Evolutionary conservation across 1,140 invertebrate genomes (phyloP).

Genomic region (Psix sp.): DNA sequence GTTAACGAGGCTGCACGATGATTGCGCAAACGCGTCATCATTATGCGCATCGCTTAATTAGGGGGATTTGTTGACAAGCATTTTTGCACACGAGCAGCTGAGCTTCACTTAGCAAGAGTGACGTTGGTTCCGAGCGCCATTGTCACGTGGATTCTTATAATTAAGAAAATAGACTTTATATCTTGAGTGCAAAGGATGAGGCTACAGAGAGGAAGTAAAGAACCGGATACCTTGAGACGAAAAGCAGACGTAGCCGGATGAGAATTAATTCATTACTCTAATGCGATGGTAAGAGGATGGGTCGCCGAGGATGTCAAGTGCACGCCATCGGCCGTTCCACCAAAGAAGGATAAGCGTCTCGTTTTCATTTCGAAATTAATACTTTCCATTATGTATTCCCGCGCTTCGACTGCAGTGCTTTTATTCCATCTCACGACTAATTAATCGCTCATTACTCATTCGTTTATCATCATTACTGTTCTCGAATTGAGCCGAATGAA

Average conservation of each 20-base stretch:
- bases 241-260: constrained; percentile 62
- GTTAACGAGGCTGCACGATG: no score
- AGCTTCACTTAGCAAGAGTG: constrained; percentile 44
- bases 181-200: constrained; percentile 58
- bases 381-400: constrained; percentile 69
- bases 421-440: no score
- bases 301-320: constrained; percentile 71
- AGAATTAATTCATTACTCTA: constrained; percentile 78
- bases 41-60: constrained; percentile 58
- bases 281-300: constrained; percentile 74
- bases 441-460: not conserved
- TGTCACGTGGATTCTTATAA: constrained; percentile 68
- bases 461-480: no score
- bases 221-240: constrained; percentile 47
- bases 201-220: constrained; percentile 56
- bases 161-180: constrained; percentile 71
- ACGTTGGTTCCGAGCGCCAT: constrained; percentile 59
- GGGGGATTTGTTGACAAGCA: constrained; percentile 33
- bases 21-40: no score
- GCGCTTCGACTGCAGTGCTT: not conserved
- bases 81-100: constrained; percentile 24
- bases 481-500: no score
- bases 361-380: constrained; percentile 77
- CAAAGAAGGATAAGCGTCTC: constrained; percentile 75
- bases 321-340: constrained; percentile 66